phyloP scores from a whole-genome alignment of 2,888 invertebrate species.

The Keiferia lycopersicella region DNA sequence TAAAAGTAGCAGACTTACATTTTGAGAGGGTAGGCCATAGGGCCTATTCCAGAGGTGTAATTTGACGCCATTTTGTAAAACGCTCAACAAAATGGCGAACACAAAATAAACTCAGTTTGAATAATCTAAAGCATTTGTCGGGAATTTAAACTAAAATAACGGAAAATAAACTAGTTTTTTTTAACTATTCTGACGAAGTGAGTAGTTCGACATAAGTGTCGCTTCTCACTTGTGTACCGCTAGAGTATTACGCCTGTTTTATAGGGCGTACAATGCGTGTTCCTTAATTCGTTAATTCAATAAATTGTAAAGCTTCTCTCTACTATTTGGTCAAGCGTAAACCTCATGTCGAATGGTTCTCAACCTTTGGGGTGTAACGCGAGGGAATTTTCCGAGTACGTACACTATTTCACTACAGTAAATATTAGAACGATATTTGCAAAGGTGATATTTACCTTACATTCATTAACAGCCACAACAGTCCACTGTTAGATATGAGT shows the following conservation, averaged over 20 bases:
- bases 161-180: conserved; percentile 19
- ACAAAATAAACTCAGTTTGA: conserved; percentile 29
- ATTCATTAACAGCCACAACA: no score
- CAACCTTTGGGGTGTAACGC: conserved; percentile 39
- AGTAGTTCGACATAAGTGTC: conserved; percentile 77
- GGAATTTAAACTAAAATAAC: conserved; percentile 31
- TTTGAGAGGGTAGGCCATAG: conserved; percentile 70
- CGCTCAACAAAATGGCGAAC: conserved; percentile 56
- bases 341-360: conserved; percentile 52
- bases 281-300: conserved; percentile 80
- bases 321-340: conserved; percentile 71
- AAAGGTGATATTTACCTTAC: no score
- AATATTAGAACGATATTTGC: no score
- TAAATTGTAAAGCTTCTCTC: conserved; percentile 78
- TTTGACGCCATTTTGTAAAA: conserved; percentile 69
- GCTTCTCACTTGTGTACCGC: conserved; percentile 76
- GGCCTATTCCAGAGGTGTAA: conserved; percentile 64
- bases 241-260: conserved; percentile 58
- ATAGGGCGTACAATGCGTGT: conserved; percentile 71
- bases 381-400: no score
- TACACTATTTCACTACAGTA: no score
- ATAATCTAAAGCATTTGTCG: conserved; percentile 49
- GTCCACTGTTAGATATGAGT: no score
- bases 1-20: conserved; percentile 65
- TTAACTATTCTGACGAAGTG: conserved; percentile 70